These are phyloP conservation scores for Caenorhabditis tropicalis DNA, from an alignment of 1,140 invertebrate species.

Conservation along the genomic window DNA sequence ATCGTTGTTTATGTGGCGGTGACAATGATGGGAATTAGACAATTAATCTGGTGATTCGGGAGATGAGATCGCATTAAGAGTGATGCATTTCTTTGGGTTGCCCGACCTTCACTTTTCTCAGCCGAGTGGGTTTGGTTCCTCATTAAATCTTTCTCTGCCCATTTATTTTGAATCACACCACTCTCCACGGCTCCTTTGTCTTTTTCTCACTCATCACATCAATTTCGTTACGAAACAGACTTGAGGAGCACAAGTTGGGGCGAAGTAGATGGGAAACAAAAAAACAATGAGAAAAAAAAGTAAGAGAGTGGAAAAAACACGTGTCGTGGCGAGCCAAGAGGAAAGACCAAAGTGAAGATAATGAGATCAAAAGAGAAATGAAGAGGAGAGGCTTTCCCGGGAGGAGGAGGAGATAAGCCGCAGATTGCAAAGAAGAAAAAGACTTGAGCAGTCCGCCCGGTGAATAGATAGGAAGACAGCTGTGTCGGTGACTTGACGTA, in stretches of 20 bases:
- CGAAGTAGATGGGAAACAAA: background rate
- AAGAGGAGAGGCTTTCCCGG: background rate
- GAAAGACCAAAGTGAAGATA: constrained; percentile 35
- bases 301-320: constrained; percentile 7
- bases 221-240: background rate
- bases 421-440: background rate
- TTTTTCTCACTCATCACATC: constrained; percentile 8
- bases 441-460: constrained; percentile 25
- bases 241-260: background rate
- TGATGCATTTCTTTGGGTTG: background rate
- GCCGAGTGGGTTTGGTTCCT: background rate
- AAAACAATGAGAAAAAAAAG: background rate
- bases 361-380: constrained; percentile 41
- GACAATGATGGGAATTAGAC: background rate
- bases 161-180: constrained; percentile 18
- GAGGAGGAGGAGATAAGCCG: constrained; percentile 1
- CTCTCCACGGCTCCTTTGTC: background rate
- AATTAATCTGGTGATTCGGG: background rate
- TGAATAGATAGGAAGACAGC: background rate
- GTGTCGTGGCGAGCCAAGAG: background rate
- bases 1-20: background rate
- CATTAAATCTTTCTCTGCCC: background rate
- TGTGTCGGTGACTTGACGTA: constrained; percentile 19
- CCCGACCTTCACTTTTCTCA: background rate
- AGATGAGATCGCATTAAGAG: background rate